A percentile compares a stretch with the other conserved stretches of the same genome.
These are phyloP conservation scores for Deilephila elpenor DNA, from an alignment of 2,888 invertebrate species.

Conservation along the genomic window DNA sequence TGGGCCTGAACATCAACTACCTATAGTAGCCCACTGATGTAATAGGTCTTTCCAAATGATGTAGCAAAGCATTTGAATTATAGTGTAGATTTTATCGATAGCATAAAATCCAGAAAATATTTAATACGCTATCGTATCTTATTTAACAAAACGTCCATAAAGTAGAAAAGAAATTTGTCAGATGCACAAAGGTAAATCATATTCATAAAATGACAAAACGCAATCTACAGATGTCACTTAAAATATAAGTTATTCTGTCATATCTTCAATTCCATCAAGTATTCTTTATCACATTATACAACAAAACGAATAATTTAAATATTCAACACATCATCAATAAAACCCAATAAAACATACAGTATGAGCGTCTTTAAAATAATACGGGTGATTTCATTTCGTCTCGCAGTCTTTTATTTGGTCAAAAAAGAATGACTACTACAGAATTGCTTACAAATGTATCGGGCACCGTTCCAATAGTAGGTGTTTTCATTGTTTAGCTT, in stretches of 20 bases:
- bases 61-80: too few relatives aligned
- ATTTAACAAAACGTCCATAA: too few relatives aligned
- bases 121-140: too few relatives aligned
- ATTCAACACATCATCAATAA: conserved; percentile 13
- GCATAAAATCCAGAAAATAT: too few relatives aligned
- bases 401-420: conserved; percentile 29
- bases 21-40: neutral
- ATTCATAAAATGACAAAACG: neutral
- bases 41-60: too few relatives aligned
- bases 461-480: conserved; percentile 61
- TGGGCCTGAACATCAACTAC: neutral
- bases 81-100: too few relatives aligned
- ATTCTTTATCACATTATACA: neutral
- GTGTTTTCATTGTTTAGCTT: conserved; percentile 25
- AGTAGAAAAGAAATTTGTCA: too few relatives aligned
- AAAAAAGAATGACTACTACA: conserved; percentile 40
- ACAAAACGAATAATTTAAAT: neutral
- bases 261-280: too few relatives aligned
- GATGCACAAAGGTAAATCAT: neutral
- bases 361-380: conserved; percentile 19
- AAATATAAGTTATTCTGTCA: neutral
- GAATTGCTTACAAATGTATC: conserved; percentile 58
- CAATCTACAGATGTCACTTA: neutral
- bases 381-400: conserved; percentile 26
- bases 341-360: conserved; percentile 2